A percentile compares a stretch with the other conserved stretches of the same genome.
Conservation (phyloP, 2,797 vertebrate species). For the Loriculus beryllinus region DNA sequence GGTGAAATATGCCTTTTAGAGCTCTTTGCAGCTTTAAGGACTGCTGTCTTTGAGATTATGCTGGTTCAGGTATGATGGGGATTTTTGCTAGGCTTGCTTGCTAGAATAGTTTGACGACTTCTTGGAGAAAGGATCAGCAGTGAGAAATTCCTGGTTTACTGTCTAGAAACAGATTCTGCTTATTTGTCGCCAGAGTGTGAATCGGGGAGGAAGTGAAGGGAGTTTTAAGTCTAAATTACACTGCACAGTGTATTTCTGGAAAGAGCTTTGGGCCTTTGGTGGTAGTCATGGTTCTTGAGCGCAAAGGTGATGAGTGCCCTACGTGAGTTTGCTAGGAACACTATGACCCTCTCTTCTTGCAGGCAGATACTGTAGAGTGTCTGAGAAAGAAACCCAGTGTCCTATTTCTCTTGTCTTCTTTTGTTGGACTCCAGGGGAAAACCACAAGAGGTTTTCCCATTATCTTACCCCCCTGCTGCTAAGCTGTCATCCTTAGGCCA, state of each 20-base stretch:
- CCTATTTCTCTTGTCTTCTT: not conserved
- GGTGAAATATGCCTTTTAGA: not conserved
- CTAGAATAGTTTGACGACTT: not conserved
- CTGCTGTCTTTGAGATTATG: not conserved
- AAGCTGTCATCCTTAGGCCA: not conserved
- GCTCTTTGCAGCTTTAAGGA: not conserved
- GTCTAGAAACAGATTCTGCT: not conserved
- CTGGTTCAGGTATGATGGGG: not conserved
- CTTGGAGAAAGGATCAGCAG: not conserved
- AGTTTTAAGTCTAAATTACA: not conserved
- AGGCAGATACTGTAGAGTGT: not conserved
- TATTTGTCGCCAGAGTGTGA: not conserved
- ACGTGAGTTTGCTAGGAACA: not conserved
- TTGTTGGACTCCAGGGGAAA: not conserved
- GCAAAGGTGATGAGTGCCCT: not conserved
- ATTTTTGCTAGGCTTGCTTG: not conserved
- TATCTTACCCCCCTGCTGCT: conserved; percentile 38
- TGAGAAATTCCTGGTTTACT: not conserved
- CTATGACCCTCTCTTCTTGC: fast-evolving
- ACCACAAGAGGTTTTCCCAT: not conserved
- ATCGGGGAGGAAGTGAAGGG: not conserved
- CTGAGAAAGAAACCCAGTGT: not conserved
- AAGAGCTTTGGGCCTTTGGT: not conserved
- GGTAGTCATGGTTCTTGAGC: not conserved
- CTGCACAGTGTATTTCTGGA: not conserved